Base-by-base conservation (phyloP, 1,140 invertebrate genomes). In the Papilio xuthus region DNA sequence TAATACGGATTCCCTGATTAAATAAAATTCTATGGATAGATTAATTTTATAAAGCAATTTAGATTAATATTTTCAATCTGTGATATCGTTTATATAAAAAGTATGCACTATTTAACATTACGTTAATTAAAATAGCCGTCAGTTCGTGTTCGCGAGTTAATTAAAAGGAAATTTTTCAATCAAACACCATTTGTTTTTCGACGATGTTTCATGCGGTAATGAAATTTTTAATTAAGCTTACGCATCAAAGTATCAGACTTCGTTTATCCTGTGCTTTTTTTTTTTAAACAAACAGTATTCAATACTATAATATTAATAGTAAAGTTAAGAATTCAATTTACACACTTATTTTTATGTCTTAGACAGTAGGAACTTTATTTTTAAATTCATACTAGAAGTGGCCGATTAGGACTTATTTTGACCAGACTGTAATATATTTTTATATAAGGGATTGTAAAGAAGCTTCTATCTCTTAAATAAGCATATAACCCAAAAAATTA, bases 111-210 rank as follows among this genome's bases (percentile, higher is more conserved):
- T 12, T 26, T 6, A 26, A 28, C 23, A 13, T 67, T 32, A 67
- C 60, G 23, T 67, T 28, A 67, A 67, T 67, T 28, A 67, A 67
- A 28, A 28, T 67, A 18, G 20, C 56, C 20, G 56, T 26, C 60
- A 67, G 60, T 67, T 63, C 26, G 13, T 67, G 13, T 67, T 18
- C 26, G 26, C 26, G 12, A 28, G 60, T 67, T 67, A 67, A 67
- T 67, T 67, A 67, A 67, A 73, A 50, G 71, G 41, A 73, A 44
- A 47, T 73, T 73, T 73, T 73, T 26, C 41, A 44, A 73, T 73
- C 41, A 72, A 72, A 42, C 70, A 23, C 41, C 18, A 13, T 73
- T 42, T 67, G 60, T 32, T 67, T 67, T 67, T 67, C 60, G 12
- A 15, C 60, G 26, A 67, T 18, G 60, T 67, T 32, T 67, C 60